Base-by-base conservation (phyloP, 2,113 vertebrate species). In the Cairina moschata region DNA sequence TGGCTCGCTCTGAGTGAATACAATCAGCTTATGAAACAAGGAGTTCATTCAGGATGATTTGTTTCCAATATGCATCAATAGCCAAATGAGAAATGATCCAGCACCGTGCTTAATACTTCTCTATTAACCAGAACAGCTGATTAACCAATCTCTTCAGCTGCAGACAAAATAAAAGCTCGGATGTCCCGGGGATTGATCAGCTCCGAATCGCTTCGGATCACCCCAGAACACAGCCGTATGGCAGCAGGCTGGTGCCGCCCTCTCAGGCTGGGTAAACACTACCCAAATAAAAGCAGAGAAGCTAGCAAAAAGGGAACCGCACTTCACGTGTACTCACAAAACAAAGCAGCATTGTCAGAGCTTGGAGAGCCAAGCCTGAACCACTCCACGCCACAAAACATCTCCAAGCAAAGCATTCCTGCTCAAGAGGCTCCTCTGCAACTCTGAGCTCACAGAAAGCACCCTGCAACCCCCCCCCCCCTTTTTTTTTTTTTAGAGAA, bases 401-500 rank as follows among this genome's bases (percentile, higher is more conserved):
- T 2, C 6, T 0, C 13, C 28, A 32, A 9, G 11, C 54, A 17
- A 54, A 50, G 28, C 25, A 7, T 6, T 46, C 10, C 65, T 38
- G 25, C 11, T 31, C 22, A 50, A 26, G 55, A 38, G 31, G 13
- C 29, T 28, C 42, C 46, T 77, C 8, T 32, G 74, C 50, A 32
- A 29, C 42, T 11, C 83, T 3, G 3, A 34, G 36, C 6, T 31
- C 25, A 32, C 15, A 8, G 26, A 12, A 29, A 59, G 55, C 34
- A 25, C 67, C 60, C 48, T 22, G 21, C 46, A 48, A 18, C 5
- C 46, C 60, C 50, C 17, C 22, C 65, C 78, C n/a, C 26, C 23
- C 40, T 38, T 77, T 48, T 93, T 93, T 92, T 28, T 55, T 16
- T 55, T 65, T 17, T 20, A 97, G 95, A 97, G 95, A 96, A 97